Base-by-base conservation (phyloP, 2,888 invertebrate species). In the Ceramica pisi region DNA sequence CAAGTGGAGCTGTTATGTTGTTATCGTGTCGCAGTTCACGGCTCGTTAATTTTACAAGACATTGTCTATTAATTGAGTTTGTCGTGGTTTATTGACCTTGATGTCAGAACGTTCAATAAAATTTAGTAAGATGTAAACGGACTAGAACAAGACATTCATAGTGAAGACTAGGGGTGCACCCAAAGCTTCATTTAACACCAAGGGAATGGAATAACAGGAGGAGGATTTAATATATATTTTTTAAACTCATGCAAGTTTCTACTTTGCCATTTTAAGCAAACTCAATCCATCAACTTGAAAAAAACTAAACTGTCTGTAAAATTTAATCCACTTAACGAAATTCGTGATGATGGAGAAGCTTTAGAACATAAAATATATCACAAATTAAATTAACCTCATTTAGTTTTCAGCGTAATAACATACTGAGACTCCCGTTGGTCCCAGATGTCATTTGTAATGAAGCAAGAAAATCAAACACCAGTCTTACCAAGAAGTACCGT, bases 1-100 rank as follows among this genome's bases (percentile, higher is more conserved):
- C 64, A 63, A 53, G 51, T 35, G 12, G 14, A 23, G 35, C 50
- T 12, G n/a, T 77, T 60, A 50, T 67, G 23, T 31, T 23, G 44
- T 2, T 63, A 31, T 62, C 65, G 16, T 19, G n/a, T 46, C 35
- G n/a, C 26, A 46, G 31, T 38, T 38, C 44, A 46, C 48, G 53
- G 41, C 53, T 78, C 62, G 48, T 51, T 59, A 44, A 5, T 41
- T 46, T 10, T 35, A 14, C 21, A 35, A 61, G n/a, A 62, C 48
- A 51, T 19, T 56, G 61, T 64, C 19, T 59, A 46, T 51, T 62
- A 46, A 57, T 57, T 51, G 2, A 38, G 1, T 64, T 23, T 57
- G 10, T 21, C 38, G 12, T 19, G 16, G 9, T 16, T 31, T 46
- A 48, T 31, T 44, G 8, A 41, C 14, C 5, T 41, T 41, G 4